Percentiles rank a stretch among this genome's conserved stretches.
phyloP scores from a whole-genome alignment of 2,113 vertebrate genomes.

The Caranx ignobilis region DNA sequence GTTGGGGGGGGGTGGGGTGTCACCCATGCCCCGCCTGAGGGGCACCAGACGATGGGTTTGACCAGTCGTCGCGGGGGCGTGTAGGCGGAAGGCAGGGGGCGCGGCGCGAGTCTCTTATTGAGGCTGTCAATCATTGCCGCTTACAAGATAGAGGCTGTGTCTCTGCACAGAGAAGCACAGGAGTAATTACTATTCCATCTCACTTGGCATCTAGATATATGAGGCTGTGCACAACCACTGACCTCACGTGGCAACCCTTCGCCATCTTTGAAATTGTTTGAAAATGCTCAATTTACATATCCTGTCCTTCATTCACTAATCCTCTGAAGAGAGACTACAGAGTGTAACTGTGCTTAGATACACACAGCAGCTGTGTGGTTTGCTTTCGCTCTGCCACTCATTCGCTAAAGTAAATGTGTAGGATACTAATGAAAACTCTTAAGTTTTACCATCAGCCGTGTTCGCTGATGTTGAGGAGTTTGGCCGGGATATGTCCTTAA shows the following conservation, averaged over 20 bases:
- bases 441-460: constrained; percentile 1
- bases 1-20: constrained; percentile 78
- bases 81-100: constrained; percentile 69
- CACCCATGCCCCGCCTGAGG: constrained; percentile 72
- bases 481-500: constrained; percentile 75
- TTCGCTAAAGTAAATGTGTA: constrained; percentile 18
- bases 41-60: constrained; percentile 75
- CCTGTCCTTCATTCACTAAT: constrained; percentile 76
- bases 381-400: constrained; percentile 19
- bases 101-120: constrained; percentile 76
- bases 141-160: constrained; percentile 74
- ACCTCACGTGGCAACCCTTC: constrained; percentile 68
- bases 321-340: constrained; percentile 39
- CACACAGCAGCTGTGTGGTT: constrained; percentile 19
- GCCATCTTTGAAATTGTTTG: constrained; percentile 72
- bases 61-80: constrained; percentile 70
- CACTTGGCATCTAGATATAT: constrained; percentile 78
- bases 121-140: constrained; percentile 84
- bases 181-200: constrained; percentile 82
- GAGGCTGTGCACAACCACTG: constrained; percentile 72
- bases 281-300: constrained; percentile 80
- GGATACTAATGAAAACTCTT: neutral
- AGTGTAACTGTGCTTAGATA: constrained; percentile 15
- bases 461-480: constrained; percentile 44
- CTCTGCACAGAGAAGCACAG: constrained; percentile 67